Evolutionary conservation across 1,140 invertebrate species (phyloP).

Genomic region (Drosophila ironensis): DNA sequence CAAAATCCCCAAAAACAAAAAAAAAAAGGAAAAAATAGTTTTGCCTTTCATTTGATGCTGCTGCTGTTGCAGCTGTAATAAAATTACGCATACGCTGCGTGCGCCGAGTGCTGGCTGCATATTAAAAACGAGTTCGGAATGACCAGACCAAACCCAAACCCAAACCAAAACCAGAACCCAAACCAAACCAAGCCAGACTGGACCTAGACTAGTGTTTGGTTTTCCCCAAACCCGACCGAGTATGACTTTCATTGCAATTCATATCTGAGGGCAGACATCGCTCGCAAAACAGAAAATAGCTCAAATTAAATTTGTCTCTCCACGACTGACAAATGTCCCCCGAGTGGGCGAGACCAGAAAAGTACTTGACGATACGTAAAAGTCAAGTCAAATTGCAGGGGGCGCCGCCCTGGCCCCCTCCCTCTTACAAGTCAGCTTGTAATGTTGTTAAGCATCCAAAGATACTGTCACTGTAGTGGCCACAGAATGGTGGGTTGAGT

Average conservation of each 20-base stretch:
- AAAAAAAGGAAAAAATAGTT: too few species aligned
- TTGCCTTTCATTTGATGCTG: constrained; percentile 18
- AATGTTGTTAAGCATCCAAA: constrained; percentile 80
- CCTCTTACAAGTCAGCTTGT: constrained; percentile 75
- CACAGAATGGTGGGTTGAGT: constrained; percentile 22
- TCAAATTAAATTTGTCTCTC: constrained; percentile 82
- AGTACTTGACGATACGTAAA: constrained; percentile 81
- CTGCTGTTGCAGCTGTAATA: constrained; percentile 56
- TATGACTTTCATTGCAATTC: constrained; percentile 78
- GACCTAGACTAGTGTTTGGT: not conserved
- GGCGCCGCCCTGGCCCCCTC: constrained; percentile 1
- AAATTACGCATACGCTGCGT: constrained; percentile 75
- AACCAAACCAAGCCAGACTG: constrained; percentile 2
- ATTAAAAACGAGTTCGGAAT: constrained; percentile 73
- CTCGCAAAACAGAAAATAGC: constrained; percentile 59
- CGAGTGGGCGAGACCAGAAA: constrained; percentile 78
- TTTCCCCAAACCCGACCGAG: constrained; percentile 11
- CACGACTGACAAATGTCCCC: constrained; percentile 80
- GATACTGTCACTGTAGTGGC: constrained; percentile 79
- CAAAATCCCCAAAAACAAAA: too few species aligned
- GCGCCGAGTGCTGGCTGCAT: constrained; percentile 48
- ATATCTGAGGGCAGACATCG: constrained; percentile 70
- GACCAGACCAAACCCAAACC: constrained; percentile 10
- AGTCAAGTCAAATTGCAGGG: constrained; percentile 78
- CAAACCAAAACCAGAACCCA: too few species aligned